phyloP scores from a whole-genome alignment of 2,888 invertebrate species.

The Apantesis nais region DNA sequence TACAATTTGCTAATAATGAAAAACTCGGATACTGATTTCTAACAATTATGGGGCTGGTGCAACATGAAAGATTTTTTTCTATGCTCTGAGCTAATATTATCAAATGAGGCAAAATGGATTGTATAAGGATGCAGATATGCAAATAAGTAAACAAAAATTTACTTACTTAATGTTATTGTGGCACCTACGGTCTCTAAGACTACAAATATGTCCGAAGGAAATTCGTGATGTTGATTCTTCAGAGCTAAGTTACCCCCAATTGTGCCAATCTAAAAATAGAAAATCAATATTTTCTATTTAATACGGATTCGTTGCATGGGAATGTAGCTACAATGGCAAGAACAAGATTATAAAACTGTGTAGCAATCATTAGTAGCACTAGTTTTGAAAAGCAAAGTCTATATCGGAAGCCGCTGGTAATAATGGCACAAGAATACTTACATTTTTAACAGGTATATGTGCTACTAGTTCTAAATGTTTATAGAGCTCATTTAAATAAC shows the following conservation, averaged over 20 bases:
- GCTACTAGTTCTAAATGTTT: conserved; percentile 89
- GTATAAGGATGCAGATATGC: neutral
- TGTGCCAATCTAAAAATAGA: conserved; percentile 85
- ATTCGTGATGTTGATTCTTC: conserved; percentile 88
- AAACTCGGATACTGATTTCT: no score
- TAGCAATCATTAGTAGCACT: no score
- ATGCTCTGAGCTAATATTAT: no score
- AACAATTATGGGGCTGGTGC: no score
- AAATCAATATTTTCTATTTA: neutral
- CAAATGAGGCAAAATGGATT: neutral
- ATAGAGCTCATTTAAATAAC: conserved; percentile 85
- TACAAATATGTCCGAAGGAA: conserved; percentile 90
- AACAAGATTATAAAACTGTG: no score
- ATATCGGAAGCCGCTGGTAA: no score
- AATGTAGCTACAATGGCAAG: no score
- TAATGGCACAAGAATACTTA: conserved; percentile 67
- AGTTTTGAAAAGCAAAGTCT: no score
- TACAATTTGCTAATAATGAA: no score
- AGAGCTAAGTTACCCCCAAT: conserved; percentile 89
- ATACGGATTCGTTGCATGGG: neutral
- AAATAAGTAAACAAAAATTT: conserved; percentile 1
- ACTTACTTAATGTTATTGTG: conserved; percentile 79
- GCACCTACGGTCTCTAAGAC: conserved; percentile 87
- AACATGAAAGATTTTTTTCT: no score
- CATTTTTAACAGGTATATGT: conserved; percentile 90